These are phyloP conservation scores for Salticus scenicus DNA, from an alignment of 2,888 invertebrate genomes.

Conservation along the genomic window DNA sequence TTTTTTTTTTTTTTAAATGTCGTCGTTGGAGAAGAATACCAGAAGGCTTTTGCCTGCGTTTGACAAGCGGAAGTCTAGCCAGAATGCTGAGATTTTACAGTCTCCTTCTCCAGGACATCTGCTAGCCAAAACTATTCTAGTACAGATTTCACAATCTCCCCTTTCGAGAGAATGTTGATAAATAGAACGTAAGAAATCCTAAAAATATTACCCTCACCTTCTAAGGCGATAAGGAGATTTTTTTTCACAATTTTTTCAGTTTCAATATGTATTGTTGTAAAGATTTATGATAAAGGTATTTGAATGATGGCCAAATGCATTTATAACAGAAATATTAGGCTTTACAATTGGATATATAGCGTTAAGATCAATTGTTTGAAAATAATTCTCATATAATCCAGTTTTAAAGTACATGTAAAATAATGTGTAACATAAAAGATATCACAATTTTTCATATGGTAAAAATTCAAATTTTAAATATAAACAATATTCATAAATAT, in stretches of 20 bases:
- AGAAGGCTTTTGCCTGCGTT: constrained; percentile 44
- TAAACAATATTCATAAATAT: too few relatives aligned
- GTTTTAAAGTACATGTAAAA: too few relatives aligned
- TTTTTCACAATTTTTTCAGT: neutral
- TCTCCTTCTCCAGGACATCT: constrained; percentile 41
- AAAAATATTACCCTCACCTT: constrained; percentile 2
- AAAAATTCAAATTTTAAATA: too few relatives aligned
- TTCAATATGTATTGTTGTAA: neutral
- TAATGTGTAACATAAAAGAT: too few relatives aligned
- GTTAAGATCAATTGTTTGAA: too few relatives aligned
- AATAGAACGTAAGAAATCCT: constrained; percentile 37
- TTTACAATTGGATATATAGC: too few relatives aligned
- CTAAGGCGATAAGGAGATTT: neutral
- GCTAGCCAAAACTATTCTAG: constrained; percentile 54
- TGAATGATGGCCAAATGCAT: too few relatives aligned
- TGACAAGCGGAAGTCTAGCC: constrained; percentile 63
- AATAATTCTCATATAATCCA: too few relatives aligned
- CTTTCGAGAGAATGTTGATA: constrained; percentile 50
- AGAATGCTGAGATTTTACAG: constrained; percentile 49
- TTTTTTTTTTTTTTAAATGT: constrained; percentile 28
- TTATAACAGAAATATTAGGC: too few relatives aligned
- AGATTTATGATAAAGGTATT: too few relatives aligned
- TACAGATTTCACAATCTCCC: constrained; percentile 46
- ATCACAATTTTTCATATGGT: too few relatives aligned
- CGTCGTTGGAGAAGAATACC: constrained; percentile 46